Conservation (phyloP, 2,888 invertebrate genomes). For the Archaeoteleia sp. region DNA sequence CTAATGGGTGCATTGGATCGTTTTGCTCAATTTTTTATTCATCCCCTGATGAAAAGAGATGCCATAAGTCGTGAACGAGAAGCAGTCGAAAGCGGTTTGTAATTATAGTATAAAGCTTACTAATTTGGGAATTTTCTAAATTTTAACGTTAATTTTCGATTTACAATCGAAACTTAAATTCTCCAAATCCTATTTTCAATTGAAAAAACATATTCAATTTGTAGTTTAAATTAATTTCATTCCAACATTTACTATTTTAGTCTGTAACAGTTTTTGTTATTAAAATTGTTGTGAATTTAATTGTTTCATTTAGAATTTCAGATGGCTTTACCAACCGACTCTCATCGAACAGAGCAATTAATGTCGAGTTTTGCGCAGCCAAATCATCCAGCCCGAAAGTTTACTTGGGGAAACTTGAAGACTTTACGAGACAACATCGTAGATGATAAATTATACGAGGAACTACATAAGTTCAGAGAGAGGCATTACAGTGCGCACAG, state of each 20-base stretch:
- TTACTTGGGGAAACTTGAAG: conserved; percentile 89
- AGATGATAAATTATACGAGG: conserved; percentile 82
- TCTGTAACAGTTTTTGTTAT: not conserved
- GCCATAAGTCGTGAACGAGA: conserved; percentile 91
- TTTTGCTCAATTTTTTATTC: conserved; percentile 92
- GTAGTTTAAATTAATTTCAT: conserved; percentile 3
- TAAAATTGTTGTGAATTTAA: not conserved
- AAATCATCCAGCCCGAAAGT: conserved; percentile 84
- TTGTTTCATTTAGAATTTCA: conserved; percentile 81
- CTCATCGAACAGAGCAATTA: conserved; percentile 85
- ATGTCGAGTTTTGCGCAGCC: conserved; percentile 81
- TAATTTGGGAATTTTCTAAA: too few species aligned
- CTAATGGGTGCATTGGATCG: conserved; percentile 86
- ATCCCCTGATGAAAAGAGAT: conserved; percentile 88
- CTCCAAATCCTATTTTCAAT: too few species aligned
- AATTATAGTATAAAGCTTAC: too few species aligned
- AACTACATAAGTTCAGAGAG: conserved; percentile 84
- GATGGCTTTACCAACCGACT: conserved; percentile 85
- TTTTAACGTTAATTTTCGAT: too few species aligned
- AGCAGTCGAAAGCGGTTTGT: conserved; percentile 89
- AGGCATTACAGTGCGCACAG: conserved; percentile 90
- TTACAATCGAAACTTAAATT: too few species aligned
- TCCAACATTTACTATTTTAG: not conserved
- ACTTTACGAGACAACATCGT: conserved; percentile 82
- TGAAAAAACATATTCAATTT: too few species aligned